Evolutionary conservation across 2,113 vertebrate species (phyloP).

Genomic region (Suncus etruscus): DNA sequence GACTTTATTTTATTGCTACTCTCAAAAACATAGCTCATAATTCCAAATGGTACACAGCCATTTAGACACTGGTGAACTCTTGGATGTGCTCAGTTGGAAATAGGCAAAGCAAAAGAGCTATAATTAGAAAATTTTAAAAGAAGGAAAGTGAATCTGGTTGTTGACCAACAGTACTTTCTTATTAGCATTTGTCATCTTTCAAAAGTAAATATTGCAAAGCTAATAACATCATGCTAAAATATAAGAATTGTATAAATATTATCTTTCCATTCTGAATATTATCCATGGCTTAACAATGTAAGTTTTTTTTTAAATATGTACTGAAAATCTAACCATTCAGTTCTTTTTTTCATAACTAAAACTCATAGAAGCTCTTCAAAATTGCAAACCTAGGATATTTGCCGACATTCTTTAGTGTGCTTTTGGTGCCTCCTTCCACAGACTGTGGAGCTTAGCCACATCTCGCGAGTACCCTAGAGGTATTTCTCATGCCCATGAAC

Average conservation of each 20-base stretch:
- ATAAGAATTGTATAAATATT: constrained; percentile 65
- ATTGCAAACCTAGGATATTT: constrained; percentile 57
- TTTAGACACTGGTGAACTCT: background rate
- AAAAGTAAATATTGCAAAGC: constrained; percentile 68
- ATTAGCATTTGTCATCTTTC: constrained; percentile 57
- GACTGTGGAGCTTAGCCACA: constrained; percentile 62
- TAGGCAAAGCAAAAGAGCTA: constrained; percentile 48
- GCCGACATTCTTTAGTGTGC: constrained; percentile 59
- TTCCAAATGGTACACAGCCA: background rate
- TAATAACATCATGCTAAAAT: constrained; percentile 59
- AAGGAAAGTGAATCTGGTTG: constrained; percentile 7
- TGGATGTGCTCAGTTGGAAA: background rate
- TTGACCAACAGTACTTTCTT: constrained; percentile 74
- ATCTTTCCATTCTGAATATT: constrained; percentile 54
- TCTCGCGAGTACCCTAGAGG: constrained; percentile 66
- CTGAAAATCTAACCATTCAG: constrained; percentile 59
- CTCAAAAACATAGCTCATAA: background rate
- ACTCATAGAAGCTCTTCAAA: constrained; percentile 43
- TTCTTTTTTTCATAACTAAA: constrained; percentile 41
- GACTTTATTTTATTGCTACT: background rate
- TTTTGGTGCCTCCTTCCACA: constrained; percentile 46
- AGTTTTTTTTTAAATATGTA: constrained; percentile 62
- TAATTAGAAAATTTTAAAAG: constrained; percentile 1
- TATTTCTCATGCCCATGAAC: constrained; percentile 54
- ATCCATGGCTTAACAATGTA: constrained; percentile 66